Evolutionary conservation across 2,113 vertebrate species (phyloP).

Genomic region (Mormyrus iriodes): DNA sequence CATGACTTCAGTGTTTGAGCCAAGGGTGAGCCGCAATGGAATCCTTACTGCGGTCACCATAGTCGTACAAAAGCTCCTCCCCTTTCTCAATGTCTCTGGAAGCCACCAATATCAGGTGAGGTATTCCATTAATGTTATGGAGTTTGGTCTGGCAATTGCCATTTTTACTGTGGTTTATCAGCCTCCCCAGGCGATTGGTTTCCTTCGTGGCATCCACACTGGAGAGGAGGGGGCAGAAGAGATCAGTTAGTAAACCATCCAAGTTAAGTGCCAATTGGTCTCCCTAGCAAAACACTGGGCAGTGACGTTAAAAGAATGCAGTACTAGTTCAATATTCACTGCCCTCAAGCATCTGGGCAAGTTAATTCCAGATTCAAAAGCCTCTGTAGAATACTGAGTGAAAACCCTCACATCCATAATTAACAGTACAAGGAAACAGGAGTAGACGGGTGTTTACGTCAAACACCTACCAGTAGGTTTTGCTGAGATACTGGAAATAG

Average conservation of each 20-base stretch:
- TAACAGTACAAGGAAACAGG: not conserved
- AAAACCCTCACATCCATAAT: not conserved
- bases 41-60: slow-evolving; percentile 85
- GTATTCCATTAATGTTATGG: slow-evolving; percentile 76
- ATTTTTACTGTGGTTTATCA: slow-evolving; percentile 91
- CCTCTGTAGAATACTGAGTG: not conserved
- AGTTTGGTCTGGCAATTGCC: slow-evolving; percentile 92
- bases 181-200: slow-evolving; percentile 74
- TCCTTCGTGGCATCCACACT: slow-evolving; percentile 91
- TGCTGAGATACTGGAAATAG: slow-evolving; percentile 86
- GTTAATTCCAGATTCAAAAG: not conserved
- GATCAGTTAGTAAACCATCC: not conserved
- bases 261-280: not conserved
- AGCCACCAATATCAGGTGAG: slow-evolving; percentile 88
- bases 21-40: slow-evolving; percentile 84
- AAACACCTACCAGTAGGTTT: slow-evolving; percentile 82
- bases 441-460: too few species aligned
- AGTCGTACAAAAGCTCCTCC: slow-evolving; percentile 92
- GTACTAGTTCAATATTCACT: not conserved
- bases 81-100: slow-evolving; percentile 76
- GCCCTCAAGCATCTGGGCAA: not conserved
- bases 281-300: not conserved
- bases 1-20: slow-evolving; percentile 74
- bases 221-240: slow-evolving; percentile 3
- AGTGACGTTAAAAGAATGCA: not conserved